A percentile compares a stretch with the other conserved stretches of the same genome.
Conservation (phyloP, 2,888 invertebrate genomes). For the Eupithecia centaureata region DNA sequence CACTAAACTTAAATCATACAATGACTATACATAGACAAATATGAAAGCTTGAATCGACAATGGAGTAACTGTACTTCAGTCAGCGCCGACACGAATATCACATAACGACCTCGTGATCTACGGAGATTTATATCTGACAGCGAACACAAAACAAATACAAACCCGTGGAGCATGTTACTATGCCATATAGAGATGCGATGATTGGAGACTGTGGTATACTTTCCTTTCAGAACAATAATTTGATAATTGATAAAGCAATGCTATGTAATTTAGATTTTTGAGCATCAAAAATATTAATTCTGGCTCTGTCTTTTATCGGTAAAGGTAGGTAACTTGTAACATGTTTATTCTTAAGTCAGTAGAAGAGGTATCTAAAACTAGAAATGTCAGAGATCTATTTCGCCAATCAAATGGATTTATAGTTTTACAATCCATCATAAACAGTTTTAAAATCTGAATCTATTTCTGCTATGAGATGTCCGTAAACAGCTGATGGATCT, state of each 20-base stretch:
- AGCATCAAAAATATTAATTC: not conserved
- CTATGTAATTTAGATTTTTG: not conserved
- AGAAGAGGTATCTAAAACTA: not conserved
- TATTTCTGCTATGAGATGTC: conserved; percentile 60
- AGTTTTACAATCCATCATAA: conserved; percentile 27
- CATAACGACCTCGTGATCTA: conserved; percentile 82
- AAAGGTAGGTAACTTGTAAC: not conserved
- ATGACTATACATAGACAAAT: conserved; percentile 71
- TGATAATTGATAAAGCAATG: conserved; percentile 8
- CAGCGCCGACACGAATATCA: conserved; percentile 81
- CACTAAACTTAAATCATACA: conserved; percentile 63
- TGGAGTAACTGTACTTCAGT: conserved; percentile 77
- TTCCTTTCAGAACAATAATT: conserved; percentile 14
- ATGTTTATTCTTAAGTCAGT: not conserved
- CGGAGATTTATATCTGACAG: conserved; percentile 79
- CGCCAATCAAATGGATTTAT: conserved; percentile 28
- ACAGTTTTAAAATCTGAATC: conserved; percentile 39
- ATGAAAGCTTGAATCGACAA: conserved; percentile 81
- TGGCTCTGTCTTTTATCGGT: not conserved
- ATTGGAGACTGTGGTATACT: conserved; percentile 12
- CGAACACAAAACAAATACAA: conserved; percentile 52
- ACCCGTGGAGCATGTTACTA: conserved; percentile 27
- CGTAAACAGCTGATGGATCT: conserved; percentile 67
- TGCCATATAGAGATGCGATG: conserved; percentile 23
- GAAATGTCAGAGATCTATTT: conserved; percentile 6